Percentiles rank a stretch among this genome's conserved stretches.
Evolutionary conservation across 2,797 vertebrate species (phyloP).

Genomic region (Helicolenus hilgendorfi): DNA sequence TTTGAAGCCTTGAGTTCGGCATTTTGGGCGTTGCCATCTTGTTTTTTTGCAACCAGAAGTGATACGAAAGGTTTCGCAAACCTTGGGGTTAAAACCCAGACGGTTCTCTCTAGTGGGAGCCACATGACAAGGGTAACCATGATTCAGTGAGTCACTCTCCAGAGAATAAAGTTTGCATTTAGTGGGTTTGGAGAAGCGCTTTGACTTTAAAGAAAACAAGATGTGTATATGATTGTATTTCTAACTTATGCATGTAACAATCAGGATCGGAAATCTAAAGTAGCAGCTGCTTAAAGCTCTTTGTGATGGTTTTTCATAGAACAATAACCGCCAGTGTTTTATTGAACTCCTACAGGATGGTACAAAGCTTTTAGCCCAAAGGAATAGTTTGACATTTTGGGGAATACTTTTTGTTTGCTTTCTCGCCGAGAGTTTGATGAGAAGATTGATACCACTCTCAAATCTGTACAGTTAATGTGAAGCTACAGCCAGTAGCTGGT

Average conservation of each 20-base stretch:
- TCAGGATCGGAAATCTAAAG: not conserved
- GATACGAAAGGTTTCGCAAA: conserved; percentile 10
- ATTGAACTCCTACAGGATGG: not conserved
- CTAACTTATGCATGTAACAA: not conserved
- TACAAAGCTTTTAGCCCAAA: not conserved
- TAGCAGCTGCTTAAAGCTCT: not conserved
- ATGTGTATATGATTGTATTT: conserved; percentile 14
- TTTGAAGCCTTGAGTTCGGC: too few relatives aligned
- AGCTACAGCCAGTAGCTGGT: too few relatives aligned
- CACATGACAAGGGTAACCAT: conserved; percentile 39
- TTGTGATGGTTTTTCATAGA: not conserved
- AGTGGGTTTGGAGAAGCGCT: conserved; percentile 10
- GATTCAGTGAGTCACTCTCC: conserved; percentile 17
- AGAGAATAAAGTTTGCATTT: conserved; percentile 32
- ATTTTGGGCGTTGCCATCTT: too few relatives aligned
- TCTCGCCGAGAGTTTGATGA: not conserved
- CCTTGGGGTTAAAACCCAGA: not conserved
- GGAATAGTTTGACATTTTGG: not conserved
- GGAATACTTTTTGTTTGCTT: not conserved
- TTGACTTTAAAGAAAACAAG: conserved; percentile 6
- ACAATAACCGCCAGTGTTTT: not conserved
- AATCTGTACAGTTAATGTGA: too few relatives aligned
- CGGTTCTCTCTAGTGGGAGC: conserved; percentile 15
- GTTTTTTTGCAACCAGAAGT: too few relatives aligned
- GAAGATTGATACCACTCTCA: not conserved